Evolutionary conservation across 2,888 invertebrate genomes (phyloP).

Genomic region (Caenorhabditis zanzibari): DNA sequence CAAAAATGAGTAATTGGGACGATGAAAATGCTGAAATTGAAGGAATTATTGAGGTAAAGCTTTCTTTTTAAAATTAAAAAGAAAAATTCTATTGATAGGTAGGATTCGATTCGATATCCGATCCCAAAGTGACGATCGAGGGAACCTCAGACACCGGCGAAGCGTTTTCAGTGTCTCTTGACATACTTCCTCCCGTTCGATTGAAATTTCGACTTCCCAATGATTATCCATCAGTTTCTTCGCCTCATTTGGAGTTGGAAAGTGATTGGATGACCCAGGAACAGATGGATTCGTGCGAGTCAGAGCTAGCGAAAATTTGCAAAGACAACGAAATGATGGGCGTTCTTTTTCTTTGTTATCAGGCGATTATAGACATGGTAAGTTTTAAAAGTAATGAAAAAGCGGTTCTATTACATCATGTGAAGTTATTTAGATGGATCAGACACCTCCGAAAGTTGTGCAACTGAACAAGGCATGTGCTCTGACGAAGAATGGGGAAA

Average conservation of each 20-base stretch:
- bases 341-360: slow-evolving; percentile 63
- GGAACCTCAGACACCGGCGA: slow-evolving; percentile 33
- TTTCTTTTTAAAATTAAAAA: background rate
- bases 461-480: slow-evolving; percentile 38
- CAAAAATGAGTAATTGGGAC: slow-evolving; percentile 50
- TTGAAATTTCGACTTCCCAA: slow-evolving; percentile 38
- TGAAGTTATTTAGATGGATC: slow-evolving; percentile 21
- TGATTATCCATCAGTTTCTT: slow-evolving; percentile 51
- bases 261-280: slow-evolving; percentile 57
- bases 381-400: background rate
- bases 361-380: slow-evolving; percentile 58
- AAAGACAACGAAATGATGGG: slow-evolving; percentile 56
- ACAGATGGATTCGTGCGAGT: slow-evolving; percentile 25
- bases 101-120: slow-evolving; percentile 43
- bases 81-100: slow-evolving; percentile 15
- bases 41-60: slow-evolving; percentile 42
- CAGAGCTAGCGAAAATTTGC: slow-evolving; percentile 44
- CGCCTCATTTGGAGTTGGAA: slow-evolving; percentile 29
- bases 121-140: slow-evolving; percentile 23
- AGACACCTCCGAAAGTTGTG: slow-evolving; percentile 7
- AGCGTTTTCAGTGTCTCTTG: slow-evolving; percentile 16
- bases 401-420: background rate
- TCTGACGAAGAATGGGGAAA: slow-evolving; percentile 5
- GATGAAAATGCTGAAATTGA: slow-evolving; percentile 34
- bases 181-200: slow-evolving; percentile 46